These are phyloP conservation scores for Suncus etruscus DNA, from an alignment of 2,113 vertebrate species.

Conservation along the genomic window DNA sequence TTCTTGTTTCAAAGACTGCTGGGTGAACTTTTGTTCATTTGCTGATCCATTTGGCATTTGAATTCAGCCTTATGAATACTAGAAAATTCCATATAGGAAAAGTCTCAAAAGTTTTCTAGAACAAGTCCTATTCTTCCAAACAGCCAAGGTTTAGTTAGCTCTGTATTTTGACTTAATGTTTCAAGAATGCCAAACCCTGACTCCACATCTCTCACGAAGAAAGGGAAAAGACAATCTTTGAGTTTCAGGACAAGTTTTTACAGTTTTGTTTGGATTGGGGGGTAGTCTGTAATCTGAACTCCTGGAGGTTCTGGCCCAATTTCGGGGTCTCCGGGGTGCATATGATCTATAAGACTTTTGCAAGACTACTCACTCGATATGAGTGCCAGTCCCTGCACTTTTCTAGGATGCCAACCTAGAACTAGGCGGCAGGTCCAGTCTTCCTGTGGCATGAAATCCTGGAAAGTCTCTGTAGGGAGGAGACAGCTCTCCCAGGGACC, in stretches of 20 bases:
- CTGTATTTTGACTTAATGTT: background rate
- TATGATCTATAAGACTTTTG: background rate
- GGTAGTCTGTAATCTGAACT: background rate
- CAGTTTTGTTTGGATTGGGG: background rate
- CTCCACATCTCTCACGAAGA: constrained; percentile 15
- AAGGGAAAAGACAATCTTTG: constrained; percentile 5
- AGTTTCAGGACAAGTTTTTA: background rate
- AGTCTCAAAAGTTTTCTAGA: background rate
- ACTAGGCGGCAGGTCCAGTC: background rate
- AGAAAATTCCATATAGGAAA: constrained; percentile 63
- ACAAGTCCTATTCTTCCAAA: background rate
- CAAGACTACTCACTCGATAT: background rate
- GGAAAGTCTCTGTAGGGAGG: background rate
- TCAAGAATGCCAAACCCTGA: constrained; percentile 21
- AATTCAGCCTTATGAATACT: constrained; percentile 62
- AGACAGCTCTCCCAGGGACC: background rate
- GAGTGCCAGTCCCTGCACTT: background rate
- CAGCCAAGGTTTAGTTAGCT: background rate
- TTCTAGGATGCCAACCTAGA: background rate
- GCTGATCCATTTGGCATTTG: constrained; percentile 16
- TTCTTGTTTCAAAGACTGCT: constrained; percentile 76
- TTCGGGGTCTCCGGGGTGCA: no score
- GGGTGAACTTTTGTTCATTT: constrained; percentile 66
- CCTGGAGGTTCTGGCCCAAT: no score
- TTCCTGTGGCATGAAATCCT: constrained; percentile 13